Evolutionary conservation across 2,113 vertebrate genomes (phyloP).

Genomic region (Ciconia maguari): DNA sequence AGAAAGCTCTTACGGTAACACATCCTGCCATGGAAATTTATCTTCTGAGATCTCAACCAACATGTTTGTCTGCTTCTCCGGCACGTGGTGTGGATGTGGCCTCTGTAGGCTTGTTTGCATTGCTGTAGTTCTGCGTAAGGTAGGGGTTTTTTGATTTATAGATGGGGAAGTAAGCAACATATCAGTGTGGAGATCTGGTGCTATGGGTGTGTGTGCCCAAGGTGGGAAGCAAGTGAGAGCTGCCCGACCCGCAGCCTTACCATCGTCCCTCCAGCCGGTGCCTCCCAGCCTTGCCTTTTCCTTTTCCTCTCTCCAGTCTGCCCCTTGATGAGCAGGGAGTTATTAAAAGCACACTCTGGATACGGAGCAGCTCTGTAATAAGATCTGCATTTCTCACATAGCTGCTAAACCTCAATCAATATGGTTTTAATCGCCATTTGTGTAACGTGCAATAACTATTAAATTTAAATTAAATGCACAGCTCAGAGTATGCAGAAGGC

Average conservation of each 20-base stretch:
- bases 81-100: background rate
- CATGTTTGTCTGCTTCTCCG: background rate
- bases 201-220: accelerated
- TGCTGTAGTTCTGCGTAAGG: accelerated
- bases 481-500: background rate
- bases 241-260: background rate
- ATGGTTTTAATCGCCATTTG: conserved; percentile 13
- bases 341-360: background rate
- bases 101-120: background rate
- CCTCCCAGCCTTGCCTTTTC: background rate
- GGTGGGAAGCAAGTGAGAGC: background rate
- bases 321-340: background rate
- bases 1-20: background rate
- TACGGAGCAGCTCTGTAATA: background rate
- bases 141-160: background rate
- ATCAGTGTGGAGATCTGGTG: accelerated
- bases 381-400: conserved; percentile 22
- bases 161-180: background rate
- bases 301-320: background rate
- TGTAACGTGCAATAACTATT: conserved; percentile 1
- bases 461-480: background rate
- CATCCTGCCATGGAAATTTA: background rate
- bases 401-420: conserved; percentile 17
- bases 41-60: background rate
- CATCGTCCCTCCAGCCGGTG: background rate